A percentile compares a stretch with the other conserved stretches of the same genome.
phyloP scores from a whole-genome alignment of 2,888 invertebrate genomes.

The Polyploca ridens region DNA sequence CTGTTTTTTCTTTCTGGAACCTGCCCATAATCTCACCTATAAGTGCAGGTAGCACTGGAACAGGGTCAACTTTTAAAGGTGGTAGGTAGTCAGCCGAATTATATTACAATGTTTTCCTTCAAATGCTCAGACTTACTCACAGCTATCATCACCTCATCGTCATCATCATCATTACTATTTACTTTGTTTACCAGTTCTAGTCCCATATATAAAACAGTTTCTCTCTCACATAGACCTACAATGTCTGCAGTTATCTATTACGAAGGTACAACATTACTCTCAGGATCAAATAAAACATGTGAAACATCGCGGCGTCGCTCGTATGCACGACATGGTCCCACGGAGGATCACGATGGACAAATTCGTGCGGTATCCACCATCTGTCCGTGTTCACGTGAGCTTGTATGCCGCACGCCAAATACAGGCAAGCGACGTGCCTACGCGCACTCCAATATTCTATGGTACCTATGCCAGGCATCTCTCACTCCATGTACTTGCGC shows the following conservation, averaged over 20 bases:
- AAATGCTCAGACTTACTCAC: too few species aligned
- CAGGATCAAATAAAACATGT: not conserved
- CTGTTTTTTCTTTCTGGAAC: not conserved
- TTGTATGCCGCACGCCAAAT: constrained; percentile 24
- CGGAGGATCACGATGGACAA: constrained; percentile 19
- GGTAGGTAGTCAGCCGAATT: too few species aligned
- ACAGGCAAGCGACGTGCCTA: constrained; percentile 15
- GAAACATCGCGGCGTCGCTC: constrained; percentile 1
- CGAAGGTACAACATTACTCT: not conserved
- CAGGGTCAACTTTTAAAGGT: too few species aligned
- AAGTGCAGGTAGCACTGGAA: too few species aligned
- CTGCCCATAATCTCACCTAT: too few species aligned
- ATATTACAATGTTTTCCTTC: too few species aligned
- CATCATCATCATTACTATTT: too few species aligned
- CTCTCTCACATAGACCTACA: not conserved
- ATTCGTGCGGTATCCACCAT: constrained; percentile 35
- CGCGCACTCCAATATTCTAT: not conserved
- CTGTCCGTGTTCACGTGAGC: constrained; percentile 16
- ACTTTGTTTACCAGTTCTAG: too few species aligned
- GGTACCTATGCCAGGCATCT: too few species aligned
- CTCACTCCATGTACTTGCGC: too few species aligned
- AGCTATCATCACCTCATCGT: too few species aligned
- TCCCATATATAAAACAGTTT: not conserved
- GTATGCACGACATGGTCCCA: constrained; percentile 3
- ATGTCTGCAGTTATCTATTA: not conserved